A percentile compares a stretch with the other conserved stretches of the same genome.
These are phyloP conservation scores for Psittacula echo DNA, from an alignment of 2,797 vertebrate species.

Conservation along the genomic window DNA sequence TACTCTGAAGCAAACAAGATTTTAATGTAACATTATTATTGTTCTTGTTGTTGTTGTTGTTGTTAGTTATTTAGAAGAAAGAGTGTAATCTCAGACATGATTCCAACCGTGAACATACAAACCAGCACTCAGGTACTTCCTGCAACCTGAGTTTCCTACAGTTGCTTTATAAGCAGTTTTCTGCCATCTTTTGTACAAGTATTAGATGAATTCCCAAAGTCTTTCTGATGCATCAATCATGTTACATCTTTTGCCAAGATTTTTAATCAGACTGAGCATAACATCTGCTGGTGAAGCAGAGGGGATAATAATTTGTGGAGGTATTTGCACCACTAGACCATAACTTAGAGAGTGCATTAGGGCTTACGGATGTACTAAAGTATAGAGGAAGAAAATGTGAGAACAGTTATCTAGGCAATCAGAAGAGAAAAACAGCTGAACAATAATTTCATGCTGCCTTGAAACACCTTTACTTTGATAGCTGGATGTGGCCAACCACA, in stretches of 20 bases:
- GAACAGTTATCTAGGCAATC: not conserved
- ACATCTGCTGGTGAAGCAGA: not conserved
- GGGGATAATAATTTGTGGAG: not conserved
- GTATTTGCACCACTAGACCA: not conserved
- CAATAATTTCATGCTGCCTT: not conserved
- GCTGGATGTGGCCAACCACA: not conserved
- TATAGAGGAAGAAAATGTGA: not conserved
- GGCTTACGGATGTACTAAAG: rapidly evolving
- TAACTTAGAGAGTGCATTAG: rapidly evolving
- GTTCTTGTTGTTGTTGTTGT: not conserved
- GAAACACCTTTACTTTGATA: not conserved
- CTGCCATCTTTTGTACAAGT: not conserved
- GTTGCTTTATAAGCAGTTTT: not conserved
- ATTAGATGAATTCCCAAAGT: not conserved
- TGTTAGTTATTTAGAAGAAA: not conserved
- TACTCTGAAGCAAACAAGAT: not conserved
- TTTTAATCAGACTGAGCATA: not conserved
- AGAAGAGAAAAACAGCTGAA: not conserved
- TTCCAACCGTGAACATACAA: not conserved
- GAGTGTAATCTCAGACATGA: not conserved
- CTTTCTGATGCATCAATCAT: not conserved
- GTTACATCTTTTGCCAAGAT: not conserved
- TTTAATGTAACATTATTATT: not conserved
- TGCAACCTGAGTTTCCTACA: not conserved
- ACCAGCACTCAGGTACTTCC: not conserved